Evolutionary conservation across 2,888 invertebrate species (phyloP).

Genomic region (Eulithis prunata): DNA sequence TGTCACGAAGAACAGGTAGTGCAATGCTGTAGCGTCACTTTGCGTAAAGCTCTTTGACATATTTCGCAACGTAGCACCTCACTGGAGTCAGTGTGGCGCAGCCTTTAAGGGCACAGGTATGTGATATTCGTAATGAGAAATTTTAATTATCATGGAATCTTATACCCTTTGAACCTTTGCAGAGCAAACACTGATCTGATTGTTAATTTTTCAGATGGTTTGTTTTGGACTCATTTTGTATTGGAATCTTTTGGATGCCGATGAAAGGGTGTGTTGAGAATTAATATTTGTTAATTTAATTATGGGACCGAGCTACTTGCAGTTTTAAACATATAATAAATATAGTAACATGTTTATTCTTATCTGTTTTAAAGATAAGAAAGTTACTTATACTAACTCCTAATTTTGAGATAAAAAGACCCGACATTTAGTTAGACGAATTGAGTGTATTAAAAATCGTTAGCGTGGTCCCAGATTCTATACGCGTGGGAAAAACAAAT

Average conservation of each 20-base stretch:
- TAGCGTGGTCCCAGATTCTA: too few species aligned
- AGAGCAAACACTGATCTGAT: slow-evolving; percentile 39
- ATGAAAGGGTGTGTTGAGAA: slow-evolving; percentile 15
- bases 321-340: too few species aligned
- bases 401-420: too few species aligned
- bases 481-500: too few species aligned
- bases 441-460: too few species aligned
- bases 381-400: too few species aligned
- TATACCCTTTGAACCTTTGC: slow-evolving; percentile 42
- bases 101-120: slow-evolving; percentile 54
- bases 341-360: too few species aligned
- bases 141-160: slow-evolving; percentile 56
- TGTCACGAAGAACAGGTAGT: too few species aligned
- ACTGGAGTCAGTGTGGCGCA: background rate
- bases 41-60: too few species aligned
- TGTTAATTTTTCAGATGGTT: slow-evolving; percentile 41
- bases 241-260: slow-evolving; percentile 25
- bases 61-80: background rate
- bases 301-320: background rate
- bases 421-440: too few species aligned
- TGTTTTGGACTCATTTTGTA: slow-evolving; percentile 28
- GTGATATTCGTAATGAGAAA: slow-evolving; percentile 59
- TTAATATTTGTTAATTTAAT: slow-evolving; percentile 16
- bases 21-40: too few species aligned
- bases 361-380: too few species aligned